phyloP scores from a whole-genome alignment of 2,113 vertebrate species.

The Corythaixoides concolor region DNA sequence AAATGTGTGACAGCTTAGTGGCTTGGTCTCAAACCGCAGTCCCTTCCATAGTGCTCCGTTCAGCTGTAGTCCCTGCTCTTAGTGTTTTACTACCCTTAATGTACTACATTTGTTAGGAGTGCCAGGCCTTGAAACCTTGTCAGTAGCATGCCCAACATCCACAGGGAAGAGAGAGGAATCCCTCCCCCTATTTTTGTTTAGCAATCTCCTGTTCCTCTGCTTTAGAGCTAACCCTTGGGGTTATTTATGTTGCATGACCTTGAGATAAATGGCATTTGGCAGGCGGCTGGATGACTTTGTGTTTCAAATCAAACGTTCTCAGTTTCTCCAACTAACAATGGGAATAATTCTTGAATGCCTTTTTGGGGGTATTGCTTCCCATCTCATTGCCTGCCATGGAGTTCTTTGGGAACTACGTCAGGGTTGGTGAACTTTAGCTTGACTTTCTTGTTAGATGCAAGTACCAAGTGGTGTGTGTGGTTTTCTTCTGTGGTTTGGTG shows the following conservation, averaged over 20 bases:
- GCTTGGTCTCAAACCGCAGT: not conserved
- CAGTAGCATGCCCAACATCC: not conserved
- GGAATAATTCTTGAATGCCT: slow-evolving; percentile 16
- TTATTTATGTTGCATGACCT: slow-evolving; percentile 35
- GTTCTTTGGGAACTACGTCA: slow-evolving; percentile 16
- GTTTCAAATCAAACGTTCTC: slow-evolving; percentile 33
- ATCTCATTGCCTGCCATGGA: not conserved
- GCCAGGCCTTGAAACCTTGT: not conserved
- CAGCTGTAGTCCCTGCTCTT: not conserved
- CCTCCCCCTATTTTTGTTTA: not conserved
- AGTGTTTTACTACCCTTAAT: not conserved
- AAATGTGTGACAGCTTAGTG: not conserved
- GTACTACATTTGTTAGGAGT: not conserved
- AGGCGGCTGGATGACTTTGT: not conserved
- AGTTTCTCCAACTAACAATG: slow-evolving; percentile 23
- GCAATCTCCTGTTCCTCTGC: not conserved
- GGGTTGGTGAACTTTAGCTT: slow-evolving; percentile 37
- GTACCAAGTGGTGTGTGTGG: slow-evolving; percentile 34
- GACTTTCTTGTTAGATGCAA: slow-evolving; percentile 23
- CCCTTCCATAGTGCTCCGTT: not conserved
- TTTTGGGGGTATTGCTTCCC: slow-evolving; percentile 6
- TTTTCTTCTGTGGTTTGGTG: slow-evolving; percentile 45
- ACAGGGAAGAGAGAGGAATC: slow-evolving; percentile 8
- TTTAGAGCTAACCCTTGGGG: not conserved
- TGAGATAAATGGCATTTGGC: slow-evolving; percentile 36